Evolutionary conservation across 2,888 invertebrate genomes (phyloP).

Genomic region (Athetis lepigone): DNA sequence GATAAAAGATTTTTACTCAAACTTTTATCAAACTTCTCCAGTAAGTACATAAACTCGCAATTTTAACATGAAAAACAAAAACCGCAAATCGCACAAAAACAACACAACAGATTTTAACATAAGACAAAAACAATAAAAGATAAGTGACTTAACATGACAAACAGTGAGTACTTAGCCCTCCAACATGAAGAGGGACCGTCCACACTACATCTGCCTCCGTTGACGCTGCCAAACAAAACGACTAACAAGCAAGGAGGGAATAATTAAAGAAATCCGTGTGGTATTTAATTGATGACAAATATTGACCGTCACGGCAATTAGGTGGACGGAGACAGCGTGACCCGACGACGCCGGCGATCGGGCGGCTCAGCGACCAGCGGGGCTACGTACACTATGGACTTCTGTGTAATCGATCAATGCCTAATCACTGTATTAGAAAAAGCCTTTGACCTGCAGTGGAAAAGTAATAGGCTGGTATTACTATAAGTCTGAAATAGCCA

Average conservation of each 20-base stretch:
- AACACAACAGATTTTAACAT: slow-evolving; percentile 11
- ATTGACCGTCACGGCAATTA: slow-evolving; percentile 84
- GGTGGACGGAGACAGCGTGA: slow-evolving; percentile 69
- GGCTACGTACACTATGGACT: slow-evolving; percentile 8
- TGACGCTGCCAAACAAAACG: slow-evolving; percentile 62
- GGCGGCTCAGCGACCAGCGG: slow-evolving; percentile 28
- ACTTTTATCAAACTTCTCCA: too few species aligned
- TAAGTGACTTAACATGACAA: slow-evolving; percentile 45
- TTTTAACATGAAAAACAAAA: neutral
- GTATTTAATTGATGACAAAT: slow-evolving; percentile 87
- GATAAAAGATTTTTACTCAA: too few species aligned
- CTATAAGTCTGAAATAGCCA: too few species aligned
- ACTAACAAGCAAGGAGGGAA: slow-evolving; percentile 58
- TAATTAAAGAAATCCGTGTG: slow-evolving; percentile 72
- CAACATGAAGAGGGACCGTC: slow-evolving; percentile 28
- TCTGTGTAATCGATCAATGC: too few species aligned
- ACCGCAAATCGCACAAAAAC: neutral
- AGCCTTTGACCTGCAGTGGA: too few species aligned
- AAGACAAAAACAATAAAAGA: slow-evolving; percentile 30
- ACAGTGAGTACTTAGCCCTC: slow-evolving; percentile 29
- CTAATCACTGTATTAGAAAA: too few species aligned
- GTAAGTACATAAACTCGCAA: neutral
- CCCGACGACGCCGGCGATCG: slow-evolving; percentile 61
- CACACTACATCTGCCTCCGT: slow-evolving; percentile 36
- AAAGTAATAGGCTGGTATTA: too few species aligned